Evolutionary conservation across 2,888 invertebrate species (phyloP).

Genomic region (Biston betularia): DNA sequence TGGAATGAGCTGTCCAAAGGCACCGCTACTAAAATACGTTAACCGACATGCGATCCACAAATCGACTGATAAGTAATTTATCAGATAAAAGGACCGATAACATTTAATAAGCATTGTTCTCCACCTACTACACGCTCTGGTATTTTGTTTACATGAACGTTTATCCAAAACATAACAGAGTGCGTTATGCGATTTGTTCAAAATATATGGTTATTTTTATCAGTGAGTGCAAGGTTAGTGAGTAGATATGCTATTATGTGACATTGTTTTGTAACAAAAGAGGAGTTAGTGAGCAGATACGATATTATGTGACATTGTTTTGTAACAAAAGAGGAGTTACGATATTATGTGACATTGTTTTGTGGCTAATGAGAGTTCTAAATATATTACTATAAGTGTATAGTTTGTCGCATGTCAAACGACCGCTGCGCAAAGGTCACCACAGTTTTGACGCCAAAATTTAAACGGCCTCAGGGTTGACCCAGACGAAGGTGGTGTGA

Average conservation of each 20-base stretch:
- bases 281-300: background rate
- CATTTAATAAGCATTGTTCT: constrained; percentile 52
- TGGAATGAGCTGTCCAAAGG: background rate
- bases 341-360: no score
- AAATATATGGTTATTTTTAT: background rate
- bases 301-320: no score
- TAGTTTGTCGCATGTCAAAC: no score
- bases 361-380: no score
- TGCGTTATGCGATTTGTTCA: background rate
- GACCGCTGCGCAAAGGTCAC: no score
- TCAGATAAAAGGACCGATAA: constrained; percentile 48
- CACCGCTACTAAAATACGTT: constrained; percentile 5
- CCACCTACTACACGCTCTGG: constrained; percentile 6
- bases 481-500: no score
- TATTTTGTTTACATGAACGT: constrained; percentile 17
- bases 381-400: no score
- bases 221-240: background rate
- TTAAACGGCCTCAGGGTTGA: no score
- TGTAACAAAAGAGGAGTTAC: background rate
- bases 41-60: constrained; percentile 9
- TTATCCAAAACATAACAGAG: background rate
- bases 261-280: no score
- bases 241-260: no score
- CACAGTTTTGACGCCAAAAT: no score
- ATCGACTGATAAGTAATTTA: constrained; percentile 25